A percentile compares a stretch with the other conserved stretches of the same genome.
These are phyloP conservation scores for Pyralis farinalis DNA, from an alignment of 2,888 invertebrate species.

Conservation along the genomic window DNA sequence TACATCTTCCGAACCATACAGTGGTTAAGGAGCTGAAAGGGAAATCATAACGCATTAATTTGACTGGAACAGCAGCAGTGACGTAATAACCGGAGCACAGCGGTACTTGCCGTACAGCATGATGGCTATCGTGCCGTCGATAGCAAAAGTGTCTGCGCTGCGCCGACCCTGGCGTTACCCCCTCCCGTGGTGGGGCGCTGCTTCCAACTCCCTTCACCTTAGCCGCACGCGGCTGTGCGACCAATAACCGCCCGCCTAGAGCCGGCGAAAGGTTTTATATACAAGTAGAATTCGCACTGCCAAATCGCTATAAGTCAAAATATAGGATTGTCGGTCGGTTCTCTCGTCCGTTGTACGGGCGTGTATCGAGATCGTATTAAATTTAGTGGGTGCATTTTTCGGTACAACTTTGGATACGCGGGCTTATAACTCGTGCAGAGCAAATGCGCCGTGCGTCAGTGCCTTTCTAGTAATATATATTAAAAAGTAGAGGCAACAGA, in stretches of 20 bases:
- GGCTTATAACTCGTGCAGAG: slow-evolving; percentile 31
- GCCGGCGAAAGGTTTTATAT: slow-evolving; percentile 84
- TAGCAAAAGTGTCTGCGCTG: slow-evolving; percentile 71
- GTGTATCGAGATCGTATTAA: slow-evolving; percentile 27
- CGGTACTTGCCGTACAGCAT: slow-evolving; percentile 48
- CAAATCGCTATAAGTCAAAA: slow-evolving; percentile 82
- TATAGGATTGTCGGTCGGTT: slow-evolving; percentile 82
- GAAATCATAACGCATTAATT: slow-evolving; percentile 1
- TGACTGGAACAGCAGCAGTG: slow-evolving; percentile 22
- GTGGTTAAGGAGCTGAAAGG: neutral
- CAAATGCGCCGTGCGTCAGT: slow-evolving; percentile 61
- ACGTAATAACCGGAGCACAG: slow-evolving; percentile 49
- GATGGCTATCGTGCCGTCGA: slow-evolving; percentile 61
- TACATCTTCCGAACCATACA: too few relatives aligned
- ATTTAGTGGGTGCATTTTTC: slow-evolving; percentile 38
- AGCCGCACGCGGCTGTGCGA: slow-evolving; percentile 56
- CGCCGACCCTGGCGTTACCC: slow-evolving; percentile 70
- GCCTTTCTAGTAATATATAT: slow-evolving; percentile 30
- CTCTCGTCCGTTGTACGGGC: slow-evolving; percentile 55
- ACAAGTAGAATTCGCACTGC: slow-evolving; percentile 82
- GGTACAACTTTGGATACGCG: slow-evolving; percentile 35
- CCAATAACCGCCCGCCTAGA: slow-evolving; percentile 75
- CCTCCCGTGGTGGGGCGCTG: slow-evolving; percentile 46
- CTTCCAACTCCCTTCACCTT: slow-evolving; percentile 73
- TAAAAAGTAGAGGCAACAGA: slow-evolving; percentile 14